Base-by-base conservation (phyloP, 2,888 invertebrate species). In the Chrysina gloriosa region DNA sequence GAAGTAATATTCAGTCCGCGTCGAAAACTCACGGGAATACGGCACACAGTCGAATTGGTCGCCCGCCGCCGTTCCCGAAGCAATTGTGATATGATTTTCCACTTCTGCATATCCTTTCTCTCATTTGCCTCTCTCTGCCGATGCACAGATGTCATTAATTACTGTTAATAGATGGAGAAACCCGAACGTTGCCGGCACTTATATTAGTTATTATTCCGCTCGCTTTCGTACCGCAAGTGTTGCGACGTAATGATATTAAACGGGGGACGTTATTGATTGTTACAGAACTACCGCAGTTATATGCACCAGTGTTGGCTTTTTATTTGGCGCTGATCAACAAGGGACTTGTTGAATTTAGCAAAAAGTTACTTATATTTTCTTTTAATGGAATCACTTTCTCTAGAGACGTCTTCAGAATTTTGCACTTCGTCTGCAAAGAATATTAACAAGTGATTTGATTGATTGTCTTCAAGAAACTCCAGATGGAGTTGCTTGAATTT, bases 51-150 rank as follows among this genome's bases (percentile, higher is more conserved):
- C 7, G 19, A 54, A 36, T 54, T 25, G 23, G n/a, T 16, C 58
- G 21, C 25, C 9, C n/a, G 36, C 14, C 42, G 6, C 21, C 45
- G 21, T 9, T 2, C 23, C 19, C 39, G 11, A 31, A 19, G 21
- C 54, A 9, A 29, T 39, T 21, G 36, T 31, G 11, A 23, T 56
- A 56, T 39, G 27, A 58, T 23, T 58, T 58, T 25, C 39, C 25
- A 14, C 39, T 58, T 58, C 36, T 39, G 25, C 58, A 58, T 58
- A 58, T 58, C 58, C 58, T 58, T 58, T 39, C 58, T 58, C 58
- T n/a, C 14, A 39, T 25, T 58, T 39, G 39, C 31, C 39, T 25
- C n/a, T 21, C 14, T 25, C 48, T 1, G 25, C 14, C 58, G 25
- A 39, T 23, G 23, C 39, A 36, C 23, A 39, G 58, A 23, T 58